Base-by-base conservation (phyloP, 2,113 vertebrate genomes). In the Gallinago jamesoni region DNA sequence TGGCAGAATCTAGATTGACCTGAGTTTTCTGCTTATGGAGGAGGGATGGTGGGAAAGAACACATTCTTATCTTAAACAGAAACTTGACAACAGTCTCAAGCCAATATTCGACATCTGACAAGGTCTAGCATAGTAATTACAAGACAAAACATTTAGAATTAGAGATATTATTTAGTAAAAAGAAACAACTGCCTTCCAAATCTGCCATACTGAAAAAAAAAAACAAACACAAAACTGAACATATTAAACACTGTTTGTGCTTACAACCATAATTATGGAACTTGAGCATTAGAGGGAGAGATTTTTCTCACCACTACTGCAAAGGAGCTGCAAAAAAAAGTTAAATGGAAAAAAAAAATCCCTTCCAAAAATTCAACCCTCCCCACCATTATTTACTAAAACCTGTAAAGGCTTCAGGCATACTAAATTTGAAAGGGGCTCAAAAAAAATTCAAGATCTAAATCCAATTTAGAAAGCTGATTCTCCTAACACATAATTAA, bases 401-500 rank as follows among this genome's bases (percentile, higher is more conserved):
- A 93, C 67, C 67, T 83, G 45, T 33, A 90, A 93, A 96, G 75
- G 56, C 50, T 90, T 84, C n/a, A n/a, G 41, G 68, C 63, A 72
- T 66, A 72, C 30, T 84, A 80, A 57, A 82, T 53, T 31, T 75
- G 76, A 84, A 82, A 91, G 59, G 89, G 89, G 48, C 63, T 79
- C 35, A 78, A 91, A 90, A 90, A 84, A 18, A 43, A 39, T 37
- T 75, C 9, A 72, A 67, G 78, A 91, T 35, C 47, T 79, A 94
- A 93, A 87, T 37, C 80, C 86, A 90, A 83, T 83, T 96, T 89
- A 81, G 59, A 70, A 45, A 70, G 50, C 41, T 93, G 95, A 88
- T 77, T 90, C 68, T 78, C 59, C 93, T 95, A 93, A 89, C 57
- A 81, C 37, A 87, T 81, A 94, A 97, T 87, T 96, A 97, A 97